phyloP scores from a whole-genome alignment of 2,888 invertebrate genomes.

The Nyleta sp. region DNA sequence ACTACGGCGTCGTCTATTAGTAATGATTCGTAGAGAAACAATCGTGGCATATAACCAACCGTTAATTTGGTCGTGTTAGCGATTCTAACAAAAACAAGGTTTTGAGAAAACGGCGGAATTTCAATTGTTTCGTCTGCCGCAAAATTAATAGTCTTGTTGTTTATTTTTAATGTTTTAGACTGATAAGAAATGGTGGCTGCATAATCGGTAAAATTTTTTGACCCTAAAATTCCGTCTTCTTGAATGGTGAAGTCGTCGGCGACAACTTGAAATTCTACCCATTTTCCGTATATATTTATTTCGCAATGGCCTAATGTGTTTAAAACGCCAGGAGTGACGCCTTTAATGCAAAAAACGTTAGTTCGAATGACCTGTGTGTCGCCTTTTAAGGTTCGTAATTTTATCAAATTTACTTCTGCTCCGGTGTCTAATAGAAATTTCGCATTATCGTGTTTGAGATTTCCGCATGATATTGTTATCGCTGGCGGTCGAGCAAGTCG shows the following conservation, averaged over 20 bases:
- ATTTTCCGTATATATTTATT: background rate
- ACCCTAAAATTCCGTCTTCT: conserved; percentile 11
- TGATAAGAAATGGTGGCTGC: background rate
- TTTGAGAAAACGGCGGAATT: background rate
- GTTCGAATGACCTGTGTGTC: background rate
- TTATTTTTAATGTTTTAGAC: background rate
- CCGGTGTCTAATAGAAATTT: background rate
- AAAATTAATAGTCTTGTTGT: background rate
- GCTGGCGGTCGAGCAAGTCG: background rate
- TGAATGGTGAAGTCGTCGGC: background rate
- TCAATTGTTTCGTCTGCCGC: background rate
- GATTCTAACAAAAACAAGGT: background rate
- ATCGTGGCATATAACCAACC: background rate
- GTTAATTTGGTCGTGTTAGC: background rate
- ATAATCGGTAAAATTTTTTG: background rate
- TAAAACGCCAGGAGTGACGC: background rate
- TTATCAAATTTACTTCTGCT: background rate
- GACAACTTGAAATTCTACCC: background rate
- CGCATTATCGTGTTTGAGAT: background rate
- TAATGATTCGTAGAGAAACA: background rate
- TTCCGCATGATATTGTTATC: background rate
- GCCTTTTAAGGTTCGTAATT: background rate
- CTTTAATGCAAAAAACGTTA: background rate
- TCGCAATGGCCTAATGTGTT: background rate
- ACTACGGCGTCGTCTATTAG: background rate